phyloP scores from a whole-genome alignment of 2,113 vertebrate genomes.

The Muscicapa adusta region DNA sequence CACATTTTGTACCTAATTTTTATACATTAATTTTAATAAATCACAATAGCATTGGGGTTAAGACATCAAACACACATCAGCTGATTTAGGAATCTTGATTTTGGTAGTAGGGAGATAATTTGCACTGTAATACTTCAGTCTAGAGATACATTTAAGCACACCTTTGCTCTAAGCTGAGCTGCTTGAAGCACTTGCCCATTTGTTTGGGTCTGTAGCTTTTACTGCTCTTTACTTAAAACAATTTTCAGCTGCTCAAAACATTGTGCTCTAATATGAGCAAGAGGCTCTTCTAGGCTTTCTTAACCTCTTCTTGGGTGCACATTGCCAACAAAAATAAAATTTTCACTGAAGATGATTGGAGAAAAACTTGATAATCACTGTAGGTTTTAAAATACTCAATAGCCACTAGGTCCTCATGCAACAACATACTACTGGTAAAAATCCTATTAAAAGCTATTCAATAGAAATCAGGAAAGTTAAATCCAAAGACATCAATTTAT shows the following conservation, averaged over 20 bases:
- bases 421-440: neutral
- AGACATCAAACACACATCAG: neutral
- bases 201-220: neutral
- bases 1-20: neutral
- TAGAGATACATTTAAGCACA: neutral
- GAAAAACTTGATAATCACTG: neutral
- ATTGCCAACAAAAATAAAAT: neutral
- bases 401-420: neutral
- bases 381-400: neutral
- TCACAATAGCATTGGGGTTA: neutral
- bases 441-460: neutral
- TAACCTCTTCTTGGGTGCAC: neutral
- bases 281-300: neutral
- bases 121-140: neutral
- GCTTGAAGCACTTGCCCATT: neutral
- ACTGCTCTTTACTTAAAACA: neutral
- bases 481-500: neutral
- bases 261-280: fast-evolving
- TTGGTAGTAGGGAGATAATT: neutral
- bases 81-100: neutral
- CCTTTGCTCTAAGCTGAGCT: neutral
- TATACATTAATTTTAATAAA: neutral
- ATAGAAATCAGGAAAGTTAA: neutral
- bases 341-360: neutral
- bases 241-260: neutral